Conservation (phyloP, 2,113 vertebrate genomes). For the Oryzias celebensis region DNA sequence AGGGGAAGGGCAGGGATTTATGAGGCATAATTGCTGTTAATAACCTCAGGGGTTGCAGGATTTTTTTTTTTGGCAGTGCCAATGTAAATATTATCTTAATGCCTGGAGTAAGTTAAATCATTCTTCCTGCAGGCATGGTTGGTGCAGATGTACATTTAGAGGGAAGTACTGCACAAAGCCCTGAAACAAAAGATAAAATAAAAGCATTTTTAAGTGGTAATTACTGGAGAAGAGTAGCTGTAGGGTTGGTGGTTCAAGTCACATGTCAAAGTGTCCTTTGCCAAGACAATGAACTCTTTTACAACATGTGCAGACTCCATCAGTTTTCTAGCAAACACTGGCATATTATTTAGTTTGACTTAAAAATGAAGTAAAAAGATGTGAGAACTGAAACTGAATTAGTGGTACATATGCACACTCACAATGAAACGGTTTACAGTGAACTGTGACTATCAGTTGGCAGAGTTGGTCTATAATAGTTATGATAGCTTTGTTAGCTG, state of each 20-base stretch:
- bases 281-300: no score
- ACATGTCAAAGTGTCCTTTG: no score
- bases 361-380: not conserved
- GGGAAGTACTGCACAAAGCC: conserved; percentile 18
- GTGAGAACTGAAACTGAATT: no score
- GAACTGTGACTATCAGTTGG: no score
- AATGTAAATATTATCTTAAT: conserved; percentile 72
- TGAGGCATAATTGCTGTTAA: conserved; percentile 66
- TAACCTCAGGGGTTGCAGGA: conserved; percentile 61
- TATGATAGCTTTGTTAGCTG: no score
- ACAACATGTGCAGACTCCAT: no score
- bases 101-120: conserved; percentile 62
- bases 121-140: conserved; percentile 35
- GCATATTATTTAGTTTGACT: not conserved
- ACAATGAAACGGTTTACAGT: no score
- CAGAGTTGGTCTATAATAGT: no score
- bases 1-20: conserved; percentile 61
- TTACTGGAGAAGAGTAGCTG: no score
- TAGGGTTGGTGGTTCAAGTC: no score
- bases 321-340: not conserved
- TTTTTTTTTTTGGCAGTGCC: conserved; percentile 64
- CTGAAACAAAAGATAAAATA: conserved; percentile 3
- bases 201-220: not conserved
- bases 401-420: no score
- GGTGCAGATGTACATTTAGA: conserved; percentile 15